Percentiles rank a stretch among this genome's conserved stretches.
Evolutionary conservation across 2,888 invertebrate species (phyloP).

Genomic region (Catocala sponsa): DNA sequence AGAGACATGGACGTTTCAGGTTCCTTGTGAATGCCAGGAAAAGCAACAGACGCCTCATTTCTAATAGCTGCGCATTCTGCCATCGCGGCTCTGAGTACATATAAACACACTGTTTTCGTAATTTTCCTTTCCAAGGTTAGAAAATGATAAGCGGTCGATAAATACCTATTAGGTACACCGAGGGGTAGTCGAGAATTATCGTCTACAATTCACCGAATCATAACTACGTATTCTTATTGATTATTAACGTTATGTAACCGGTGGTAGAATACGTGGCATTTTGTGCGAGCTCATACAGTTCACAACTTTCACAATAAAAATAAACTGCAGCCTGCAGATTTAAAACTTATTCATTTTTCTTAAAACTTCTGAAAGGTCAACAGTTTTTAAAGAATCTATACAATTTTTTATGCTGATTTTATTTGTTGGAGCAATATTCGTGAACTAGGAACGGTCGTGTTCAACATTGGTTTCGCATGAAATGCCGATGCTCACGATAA

Average conservation of each 20-base stretch:
- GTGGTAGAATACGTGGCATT: too few species aligned
- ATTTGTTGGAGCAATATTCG: constrained; percentile 42
- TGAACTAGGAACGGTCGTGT: constrained; percentile 56
- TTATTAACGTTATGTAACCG: too few species aligned
- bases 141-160: constrained; percentile 39
- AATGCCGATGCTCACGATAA: constrained; percentile 51
- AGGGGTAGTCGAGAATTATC: constrained; percentile 8
- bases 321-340: too few species aligned
- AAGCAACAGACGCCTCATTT: constrained; percentile 57
- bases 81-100: constrained; percentile 56
- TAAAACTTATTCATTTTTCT: constrained; percentile 1
- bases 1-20: constrained; percentile 61
- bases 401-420: constrained; percentile 42
- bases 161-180: constrained; percentile 15
- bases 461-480: constrained; percentile 63
- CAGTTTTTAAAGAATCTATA: constrained; percentile 36
- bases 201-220: not conserved
- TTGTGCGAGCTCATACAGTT: too few species aligned
- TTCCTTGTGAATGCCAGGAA: constrained; percentile 59
- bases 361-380: constrained; percentile 29
- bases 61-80: constrained; percentile 65
- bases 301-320: too few species aligned
- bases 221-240: too few species aligned
- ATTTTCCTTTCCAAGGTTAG: constrained; percentile 33
- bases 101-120: constrained; percentile 1